Conservation (phyloP, 2,888 invertebrate genomes). For the Watsonalla cultraria region DNA sequence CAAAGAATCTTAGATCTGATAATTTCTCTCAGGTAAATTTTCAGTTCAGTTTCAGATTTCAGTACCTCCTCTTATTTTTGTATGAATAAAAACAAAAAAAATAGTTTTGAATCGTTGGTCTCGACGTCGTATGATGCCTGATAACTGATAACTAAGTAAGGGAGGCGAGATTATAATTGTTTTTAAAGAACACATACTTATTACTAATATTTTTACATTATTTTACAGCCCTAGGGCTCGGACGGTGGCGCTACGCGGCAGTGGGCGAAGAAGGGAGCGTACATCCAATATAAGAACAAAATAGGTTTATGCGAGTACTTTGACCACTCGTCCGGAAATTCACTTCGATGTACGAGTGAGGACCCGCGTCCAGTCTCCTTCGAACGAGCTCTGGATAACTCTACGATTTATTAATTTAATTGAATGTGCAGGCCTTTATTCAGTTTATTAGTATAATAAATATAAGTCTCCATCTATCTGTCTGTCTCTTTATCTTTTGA, state of each 20-base stretch:
- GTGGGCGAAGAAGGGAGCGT: slow-evolving; percentile 68
- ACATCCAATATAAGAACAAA: slow-evolving; percentile 79
- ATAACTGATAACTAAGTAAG: no score
- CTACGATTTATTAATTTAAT: slow-evolving; percentile 2
- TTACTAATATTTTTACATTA: not conserved
- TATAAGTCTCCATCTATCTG: no score
- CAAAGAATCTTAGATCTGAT: no score
- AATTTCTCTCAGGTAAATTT: no score
- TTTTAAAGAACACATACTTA: not conserved
- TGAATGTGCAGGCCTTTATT: not conserved
- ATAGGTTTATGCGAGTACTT: slow-evolving; percentile 79
- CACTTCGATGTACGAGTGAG: slow-evolving; percentile 67
- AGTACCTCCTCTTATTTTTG: no score
- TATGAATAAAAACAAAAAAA: no score
- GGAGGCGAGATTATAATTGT: no score
- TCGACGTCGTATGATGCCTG: no score
- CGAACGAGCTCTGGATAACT: slow-evolving; percentile 14
- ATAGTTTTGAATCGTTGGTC: no score
- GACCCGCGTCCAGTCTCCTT: slow-evolving; percentile 42
- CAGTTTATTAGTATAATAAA: no score
- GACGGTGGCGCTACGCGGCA: slow-evolving; percentile 45
- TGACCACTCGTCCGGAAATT: slow-evolving; percentile 77
- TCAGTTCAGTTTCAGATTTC: no score
- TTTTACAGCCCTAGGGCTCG: slow-evolving; percentile 61
- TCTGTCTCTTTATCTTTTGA: no score